These are phyloP conservation scores for Copidosoma floridanum DNA, from an alignment of 1,140 invertebrate species.

Conservation along the genomic window DNA sequence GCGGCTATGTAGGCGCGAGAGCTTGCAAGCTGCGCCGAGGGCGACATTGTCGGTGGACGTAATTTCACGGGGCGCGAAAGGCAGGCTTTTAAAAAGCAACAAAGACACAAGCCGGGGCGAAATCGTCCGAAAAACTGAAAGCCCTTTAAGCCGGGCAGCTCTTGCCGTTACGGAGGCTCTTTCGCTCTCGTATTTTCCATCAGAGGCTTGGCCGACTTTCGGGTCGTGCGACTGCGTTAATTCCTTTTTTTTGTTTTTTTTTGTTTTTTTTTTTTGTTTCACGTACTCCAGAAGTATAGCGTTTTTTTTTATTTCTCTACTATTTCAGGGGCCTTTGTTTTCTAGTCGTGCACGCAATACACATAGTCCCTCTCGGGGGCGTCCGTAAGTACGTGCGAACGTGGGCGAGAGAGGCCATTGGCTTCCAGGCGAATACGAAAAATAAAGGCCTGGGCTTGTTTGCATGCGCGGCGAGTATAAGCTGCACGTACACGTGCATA, in stretches of 20 bases:
- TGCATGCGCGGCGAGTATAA: too few species aligned
- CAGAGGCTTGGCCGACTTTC: slow-evolving; percentile 40
- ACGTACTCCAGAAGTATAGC: background rate
- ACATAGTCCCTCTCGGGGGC: too few species aligned
- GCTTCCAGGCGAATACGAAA: too few species aligned
- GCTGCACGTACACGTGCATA: too few species aligned
- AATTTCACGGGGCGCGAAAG: background rate
- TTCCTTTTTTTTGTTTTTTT: slow-evolving; percentile 11
- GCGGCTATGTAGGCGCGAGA: too few species aligned
- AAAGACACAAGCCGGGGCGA: too few species aligned
- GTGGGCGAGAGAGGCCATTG: slow-evolving; percentile 5
- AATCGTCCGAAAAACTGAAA: slow-evolving; percentile 35
- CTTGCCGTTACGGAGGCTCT: slow-evolving; percentile 22
- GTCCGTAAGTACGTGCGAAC: too few species aligned
- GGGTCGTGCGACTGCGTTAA: slow-evolving; percentile 26
- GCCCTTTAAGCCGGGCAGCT: slow-evolving; percentile 16
- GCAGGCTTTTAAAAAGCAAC: slow-evolving; percentile 16
- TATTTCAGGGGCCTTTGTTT: too few species aligned
- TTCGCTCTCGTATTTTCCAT: too few species aligned
- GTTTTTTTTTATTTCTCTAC: background rate
- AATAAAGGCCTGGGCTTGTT: too few species aligned
- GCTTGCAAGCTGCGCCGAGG: too few species aligned
- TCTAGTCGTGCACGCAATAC: too few species aligned
- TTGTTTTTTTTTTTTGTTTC: background rate
- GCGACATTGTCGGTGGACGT: background rate